Percentiles rank a stretch among this genome's conserved stretches.
Evolutionary conservation across 2,888 invertebrate species (phyloP).

Genomic region (Campoplex capitator): DNA sequence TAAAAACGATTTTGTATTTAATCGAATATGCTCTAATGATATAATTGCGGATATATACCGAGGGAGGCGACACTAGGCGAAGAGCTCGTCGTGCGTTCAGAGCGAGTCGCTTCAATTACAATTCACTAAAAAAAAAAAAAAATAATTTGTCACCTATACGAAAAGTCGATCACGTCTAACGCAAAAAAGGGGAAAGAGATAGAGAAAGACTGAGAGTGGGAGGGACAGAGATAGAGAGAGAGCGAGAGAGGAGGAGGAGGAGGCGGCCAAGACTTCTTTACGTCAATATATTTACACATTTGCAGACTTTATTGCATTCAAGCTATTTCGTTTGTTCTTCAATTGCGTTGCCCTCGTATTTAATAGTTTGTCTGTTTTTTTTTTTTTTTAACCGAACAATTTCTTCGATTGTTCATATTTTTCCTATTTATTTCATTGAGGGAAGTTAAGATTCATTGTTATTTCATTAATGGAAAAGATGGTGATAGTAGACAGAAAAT

Average conservation of each 20-base stretch:
- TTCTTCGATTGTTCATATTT: slow-evolving; percentile 7
- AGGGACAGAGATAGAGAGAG: not conserved
- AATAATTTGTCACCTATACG: slow-evolving; percentile 43
- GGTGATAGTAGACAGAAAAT: not conserved
- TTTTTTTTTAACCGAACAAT: slow-evolving; percentile 4
- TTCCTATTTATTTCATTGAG: not conserved
- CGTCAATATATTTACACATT: slow-evolving; percentile 47
- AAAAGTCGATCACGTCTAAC: slow-evolving; percentile 29
- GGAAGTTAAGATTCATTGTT: not conserved
- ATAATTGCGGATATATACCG: slow-evolving; percentile 29
- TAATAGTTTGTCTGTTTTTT: not conserved
- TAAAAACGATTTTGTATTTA: not conserved
- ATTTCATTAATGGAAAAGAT: not conserved
- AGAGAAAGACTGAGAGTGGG: not conserved
- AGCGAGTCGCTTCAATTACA: slow-evolving; percentile 10
- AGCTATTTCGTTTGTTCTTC: slow-evolving; percentile 4
- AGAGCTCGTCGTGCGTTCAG: not conserved
- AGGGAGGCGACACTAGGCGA: slow-evolving; percentile 2
- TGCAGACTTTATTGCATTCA: slow-evolving; percentile 43
- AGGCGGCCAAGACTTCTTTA: slow-evolving; percentile 13
- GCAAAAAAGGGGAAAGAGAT: not conserved
- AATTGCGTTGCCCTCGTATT: not conserved
- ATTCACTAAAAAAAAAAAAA: slow-evolving; percentile 40
- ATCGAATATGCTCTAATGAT: not conserved
- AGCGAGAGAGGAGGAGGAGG: not conserved